Evolutionary conservation across 2,888 invertebrate species (phyloP).

Genomic region (Melieria omissa): DNA sequence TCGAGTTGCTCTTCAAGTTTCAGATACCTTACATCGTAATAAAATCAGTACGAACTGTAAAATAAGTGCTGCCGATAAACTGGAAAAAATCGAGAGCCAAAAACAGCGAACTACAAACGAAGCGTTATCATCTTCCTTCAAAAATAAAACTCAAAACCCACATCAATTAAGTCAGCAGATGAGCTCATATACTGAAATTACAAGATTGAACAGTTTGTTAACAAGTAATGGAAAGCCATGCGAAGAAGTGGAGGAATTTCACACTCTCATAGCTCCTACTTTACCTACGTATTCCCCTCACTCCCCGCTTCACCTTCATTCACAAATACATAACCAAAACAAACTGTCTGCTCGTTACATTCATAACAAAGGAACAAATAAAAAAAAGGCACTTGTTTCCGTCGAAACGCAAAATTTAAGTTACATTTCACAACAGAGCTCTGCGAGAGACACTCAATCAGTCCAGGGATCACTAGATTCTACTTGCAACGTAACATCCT

Average conservation of each 20-base stretch:
- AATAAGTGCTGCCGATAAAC: conserved; percentile 11
- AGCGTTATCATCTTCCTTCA: conserved; percentile 49
- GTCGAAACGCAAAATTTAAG: too few relatives aligned
- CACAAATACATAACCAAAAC: conserved; percentile 47
- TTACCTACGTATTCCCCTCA: conserved; percentile 57
- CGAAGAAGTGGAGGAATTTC: conserved; percentile 35
- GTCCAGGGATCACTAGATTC: not conserved
- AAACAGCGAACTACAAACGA: conserved; percentile 50
- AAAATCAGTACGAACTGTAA: too few relatives aligned
- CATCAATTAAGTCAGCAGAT: conserved; percentile 25
- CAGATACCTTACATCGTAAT: too few relatives aligned
- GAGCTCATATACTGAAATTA: conserved; percentile 25
- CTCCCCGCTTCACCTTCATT: conserved; percentile 50
- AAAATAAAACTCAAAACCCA: conserved; percentile 35
- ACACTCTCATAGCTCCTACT: conserved; percentile 50
- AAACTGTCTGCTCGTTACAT: conserved; percentile 57
- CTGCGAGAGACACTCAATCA: not conserved
- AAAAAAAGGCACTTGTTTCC: too few relatives aligned
- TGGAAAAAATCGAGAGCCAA: conserved; percentile 50
- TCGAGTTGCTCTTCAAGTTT: conserved; percentile 50
- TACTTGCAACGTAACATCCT: not conserved
- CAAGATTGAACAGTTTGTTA: not conserved
- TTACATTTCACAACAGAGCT: not conserved
- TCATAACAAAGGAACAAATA: conserved; percentile 45
- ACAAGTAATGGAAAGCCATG: too few relatives aligned